Base-by-base conservation (phyloP, 2,888 invertebrate genomes). In the Caenorhabditis plicata region DNA sequence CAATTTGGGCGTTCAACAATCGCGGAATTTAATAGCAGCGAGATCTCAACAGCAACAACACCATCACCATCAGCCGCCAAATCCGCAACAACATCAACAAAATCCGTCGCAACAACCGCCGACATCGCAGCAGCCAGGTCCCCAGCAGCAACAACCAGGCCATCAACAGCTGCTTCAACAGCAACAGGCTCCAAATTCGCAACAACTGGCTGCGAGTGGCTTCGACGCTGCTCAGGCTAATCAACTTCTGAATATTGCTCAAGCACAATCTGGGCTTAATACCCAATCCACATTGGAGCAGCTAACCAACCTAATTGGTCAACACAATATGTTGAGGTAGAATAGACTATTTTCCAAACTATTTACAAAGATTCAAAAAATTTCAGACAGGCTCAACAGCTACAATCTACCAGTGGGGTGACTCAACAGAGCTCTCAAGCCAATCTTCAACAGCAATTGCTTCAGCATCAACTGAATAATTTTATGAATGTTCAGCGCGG, bases 1-100 rank as follows among this genome's bases (percentile, higher is more conserved):
- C 69, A 77, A 77, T 47, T 68, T 77, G 38, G 77, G 77, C 22
- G 74, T 77, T 8, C 72, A 74, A 43, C 77, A 77, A 36, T 71
- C 77, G 3, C 49, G 73, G 20, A 64, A 64, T 35, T 56, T 75
- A 8, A 45, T 63, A 17, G 25, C 43, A n/a, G 46, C 50, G 2
- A 22, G 54, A 47, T 43, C 40, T n/a, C 48, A 17, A n/a, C 25
- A 17, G 15, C 47, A 46, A 29, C 35, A 42, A 35, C 23, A 7
- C 4, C 40, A 29, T 29, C 25, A 15, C 53, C 32, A 8, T 40
- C 47, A 2, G 44, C 35, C 19, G 11, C 11, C 23, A 22, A 17
- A 15, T 11, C 32, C 36, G n/a, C 42, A 7, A 1, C 45, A 49
- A 25, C 36, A 40, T 27, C 50, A 41, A 26, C 47, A 45, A n/a